These are phyloP conservation scores for Hepsetus odoe DNA, from an alignment of 2,113 vertebrate genomes.

Conservation along the genomic window DNA sequence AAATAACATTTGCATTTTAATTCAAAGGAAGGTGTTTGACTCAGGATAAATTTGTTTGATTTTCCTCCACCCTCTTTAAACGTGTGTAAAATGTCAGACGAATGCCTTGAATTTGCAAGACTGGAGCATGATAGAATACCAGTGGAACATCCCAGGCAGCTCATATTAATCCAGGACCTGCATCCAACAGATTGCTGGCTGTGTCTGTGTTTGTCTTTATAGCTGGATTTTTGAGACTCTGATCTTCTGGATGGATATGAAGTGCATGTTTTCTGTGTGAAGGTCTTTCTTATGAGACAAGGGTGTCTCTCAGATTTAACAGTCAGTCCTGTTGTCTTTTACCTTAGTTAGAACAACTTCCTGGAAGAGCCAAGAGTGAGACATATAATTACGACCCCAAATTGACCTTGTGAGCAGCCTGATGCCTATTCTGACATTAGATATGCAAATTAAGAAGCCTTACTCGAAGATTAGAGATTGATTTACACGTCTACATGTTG, in stretches of 20 bases:
- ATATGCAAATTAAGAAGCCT: constrained; percentile 33
- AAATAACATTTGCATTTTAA: constrained; percentile 34
- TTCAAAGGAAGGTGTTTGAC: constrained; percentile 66
- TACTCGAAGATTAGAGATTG: constrained; percentile 64
- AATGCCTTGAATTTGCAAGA: neutral
- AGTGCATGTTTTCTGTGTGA: constrained; percentile 17
- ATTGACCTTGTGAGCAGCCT: no score
- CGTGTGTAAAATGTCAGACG: neutral
- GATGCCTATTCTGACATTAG: constrained; percentile 41
- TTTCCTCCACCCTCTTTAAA: neutral
- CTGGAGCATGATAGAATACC: neutral
- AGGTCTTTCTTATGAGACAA: neutral
- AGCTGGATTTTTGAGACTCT: no score
- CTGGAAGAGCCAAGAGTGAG: no score
- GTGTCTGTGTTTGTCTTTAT: neutral
- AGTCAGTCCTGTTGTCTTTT: no score
- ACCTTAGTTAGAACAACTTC: neutral
- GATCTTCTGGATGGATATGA: neutral
- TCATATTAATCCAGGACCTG: neutral
- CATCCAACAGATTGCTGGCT: neutral
- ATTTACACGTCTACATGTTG: constrained; percentile 54
- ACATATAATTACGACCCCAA: no score
- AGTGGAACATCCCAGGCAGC: neutral
- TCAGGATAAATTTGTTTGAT: constrained; percentile 38
- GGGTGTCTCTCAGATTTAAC: no score